These are phyloP conservation scores for Carabus problematicus DNA, from an alignment of 2,888 invertebrate genomes.

Conservation along the genomic window DNA sequence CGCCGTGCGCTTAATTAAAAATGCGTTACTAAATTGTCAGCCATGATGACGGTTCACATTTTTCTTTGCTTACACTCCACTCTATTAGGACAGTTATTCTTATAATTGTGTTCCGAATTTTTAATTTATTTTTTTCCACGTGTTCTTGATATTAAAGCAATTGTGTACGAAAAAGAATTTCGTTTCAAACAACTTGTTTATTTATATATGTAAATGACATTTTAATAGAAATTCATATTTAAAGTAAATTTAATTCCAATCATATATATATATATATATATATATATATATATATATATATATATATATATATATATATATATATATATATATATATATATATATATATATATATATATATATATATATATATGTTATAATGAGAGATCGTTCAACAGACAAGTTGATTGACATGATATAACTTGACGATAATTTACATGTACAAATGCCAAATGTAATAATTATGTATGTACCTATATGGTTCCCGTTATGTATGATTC, in stretches of 20 bases:
- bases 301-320: constrained; percentile 3
- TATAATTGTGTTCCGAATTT: constrained; percentile 29
- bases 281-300: not conserved
- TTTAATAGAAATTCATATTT: not conserved
- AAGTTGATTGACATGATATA: no score
- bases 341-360: no score
- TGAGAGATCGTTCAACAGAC: no score
- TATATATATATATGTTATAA: no score
- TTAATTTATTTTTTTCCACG: constrained; percentile 20
- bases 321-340: no score
- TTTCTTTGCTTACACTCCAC: constrained; percentile 11
- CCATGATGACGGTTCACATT: constrained; percentile 24
- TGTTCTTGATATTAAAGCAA: constrained; percentile 10
- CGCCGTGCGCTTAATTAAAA: constrained; percentile 33
- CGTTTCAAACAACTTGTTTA: constrained; percentile 1
- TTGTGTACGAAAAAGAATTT: not conserved
- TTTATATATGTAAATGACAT: no score
- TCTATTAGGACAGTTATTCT: constrained; percentile 25
- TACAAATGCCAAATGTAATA: no score
- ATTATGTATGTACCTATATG: no score
- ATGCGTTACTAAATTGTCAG: constrained; percentile 36
- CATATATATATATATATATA: constrained; percentile 11
- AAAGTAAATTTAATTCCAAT: not conserved
- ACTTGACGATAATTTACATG: no score
- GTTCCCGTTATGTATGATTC: no score